Evolutionary conservation across 1,140 invertebrate genomes (phyloP), one percentile per base, ranked within the genome.

Genomic region (Aporrectodea caliginosa): DNA sequence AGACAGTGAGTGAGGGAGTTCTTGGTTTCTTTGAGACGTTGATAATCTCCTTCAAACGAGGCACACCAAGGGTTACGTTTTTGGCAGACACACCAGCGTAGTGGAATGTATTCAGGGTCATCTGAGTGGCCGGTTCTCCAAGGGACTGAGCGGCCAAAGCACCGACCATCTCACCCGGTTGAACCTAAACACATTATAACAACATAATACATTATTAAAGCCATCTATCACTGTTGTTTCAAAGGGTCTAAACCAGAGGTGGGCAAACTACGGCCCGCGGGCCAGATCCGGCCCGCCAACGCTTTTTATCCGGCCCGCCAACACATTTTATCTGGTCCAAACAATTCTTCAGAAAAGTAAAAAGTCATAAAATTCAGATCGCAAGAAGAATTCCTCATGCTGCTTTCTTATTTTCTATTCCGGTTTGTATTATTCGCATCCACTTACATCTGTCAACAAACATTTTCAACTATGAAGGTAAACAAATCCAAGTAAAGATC

Each of bases 31-130:
- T 99, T 68, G 95, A 98, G 82, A 99, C 97, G 85, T 99, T 99
- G 83, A 99, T 99, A 85, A 99, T 99, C 92, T 99, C 98, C 88
- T 93, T 92, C 33, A 90, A 82, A 83, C 97, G 91, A 0, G 98
- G 98, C 78, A 99, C 98, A 92, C 98, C 98, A 69, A 99, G 92
- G 0, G 98, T 99, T 90, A 99, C 98, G 90, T 99, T 99, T 89
- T 99, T 99, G 2, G 98, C 98, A 0, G 98, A 99, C 81, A 99
- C 98, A 91, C 98, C 98, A 90, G 98, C 98, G 90, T 98, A 99
- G 91, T 99, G 98, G 93, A 99, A 99, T 91, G 98, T 99, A 89
- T 99, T 99, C 85, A 99, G 89, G 88, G 98, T 99, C 98, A 99
- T 99, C 91, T 99, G 98, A 81, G 98, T 99, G 80, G 98, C 98